A percentile compares a stretch with the other conserved stretches of the same genome.
These are phyloP conservation scores for Elysia chlorotica DNA, from an alignment of 1,140 invertebrate genomes.

Conservation along the genomic window DNA sequence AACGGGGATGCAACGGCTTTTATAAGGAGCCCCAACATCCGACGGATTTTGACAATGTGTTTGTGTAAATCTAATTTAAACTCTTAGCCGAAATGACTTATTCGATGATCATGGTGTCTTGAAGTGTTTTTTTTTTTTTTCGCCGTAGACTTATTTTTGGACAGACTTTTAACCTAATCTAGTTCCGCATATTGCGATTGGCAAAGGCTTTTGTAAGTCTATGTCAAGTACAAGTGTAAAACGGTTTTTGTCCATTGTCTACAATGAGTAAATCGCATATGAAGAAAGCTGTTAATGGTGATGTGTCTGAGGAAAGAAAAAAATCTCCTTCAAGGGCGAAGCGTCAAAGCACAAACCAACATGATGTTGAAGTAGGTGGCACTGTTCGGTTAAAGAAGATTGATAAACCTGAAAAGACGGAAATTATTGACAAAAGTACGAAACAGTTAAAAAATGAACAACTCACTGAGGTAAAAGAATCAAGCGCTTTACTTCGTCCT, in stretches of 20 bases:
- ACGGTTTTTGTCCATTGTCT: neutral
- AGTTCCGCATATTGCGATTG: neutral
- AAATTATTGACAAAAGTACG: conserved; percentile 21
- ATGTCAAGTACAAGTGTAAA: conserved; percentile 10
- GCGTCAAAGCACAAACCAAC: neutral
- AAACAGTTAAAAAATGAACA: conserved; percentile 18
- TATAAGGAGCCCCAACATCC: no score
- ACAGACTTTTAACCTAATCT: neutral
- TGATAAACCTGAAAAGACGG: conserved; percentile 10
- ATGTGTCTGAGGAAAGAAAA: conserved; percentile 15
- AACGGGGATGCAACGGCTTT: no score
- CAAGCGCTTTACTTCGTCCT: conserved; percentile 1
- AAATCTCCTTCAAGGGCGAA: conserved; percentile 18
- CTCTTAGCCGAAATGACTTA: no score
- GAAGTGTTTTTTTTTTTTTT: neutral
- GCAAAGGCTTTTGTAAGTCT: neutral
- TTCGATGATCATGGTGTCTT: no score
- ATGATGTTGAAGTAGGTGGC: neutral
- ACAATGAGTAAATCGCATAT: conserved; percentile 29
- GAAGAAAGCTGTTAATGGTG: conserved; percentile 29
- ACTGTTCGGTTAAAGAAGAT: neutral
- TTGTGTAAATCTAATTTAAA: no score
- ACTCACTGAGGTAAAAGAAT: conserved; percentile 16
- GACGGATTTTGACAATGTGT: no score
- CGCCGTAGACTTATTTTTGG: neutral